Evolutionary conservation across 1,140 invertebrate species (phyloP), one percentile per base, ranked within the genome.

Genomic region (Thaumatotibia leucotreta): DNA sequence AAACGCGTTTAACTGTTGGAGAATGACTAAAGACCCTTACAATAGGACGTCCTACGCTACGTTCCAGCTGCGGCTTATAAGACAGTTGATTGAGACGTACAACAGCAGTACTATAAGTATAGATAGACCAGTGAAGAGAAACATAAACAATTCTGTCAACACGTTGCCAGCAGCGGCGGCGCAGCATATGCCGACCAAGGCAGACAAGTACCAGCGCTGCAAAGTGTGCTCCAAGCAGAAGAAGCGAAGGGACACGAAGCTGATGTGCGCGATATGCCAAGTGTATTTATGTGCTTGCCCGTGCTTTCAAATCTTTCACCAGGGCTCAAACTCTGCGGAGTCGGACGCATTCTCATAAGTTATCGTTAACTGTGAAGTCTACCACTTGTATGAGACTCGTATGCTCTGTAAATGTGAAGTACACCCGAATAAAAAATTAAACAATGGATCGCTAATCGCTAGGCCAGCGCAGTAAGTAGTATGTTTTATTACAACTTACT

Each of bases 201-300:
- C 52, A 0, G 52, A 58, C 11, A 58, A 58, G 5, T 58, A 58
- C 23, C 52, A 58, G 20, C 3, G 52, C 0, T 58, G 52, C 27
- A 58, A 58, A 11, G 52, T 58, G 9, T 58, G 52, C 27, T 24
- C 52, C n/a, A 58, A 31, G 11, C 52, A 58, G 27, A 58, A 58
- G 24, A 58, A 58, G 17, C 23, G 52, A 8, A 29, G 24, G 6
- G 52, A 58, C 23, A 58, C 52, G 11, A 24, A 27, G 1, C 6
- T 27, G 8, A 58, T 58, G 52, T 58, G 52, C 27, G 24, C 52
- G 1, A 58, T 58, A 31, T 58, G 52, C 52, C 52, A 58, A 4
- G 52, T 58, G 9, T 58, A 58, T 58, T 10, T 58, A 27, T 58
- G 52, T 10, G 52, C 52, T 11, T 58, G 52, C n/a, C 52, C 52